Percentiles rank a stretch among this genome's conserved stretches.
phyloP scores from a whole-genome alignment of 2,113 vertebrate genomes.

The Chaetodon trifascialis region DNA sequence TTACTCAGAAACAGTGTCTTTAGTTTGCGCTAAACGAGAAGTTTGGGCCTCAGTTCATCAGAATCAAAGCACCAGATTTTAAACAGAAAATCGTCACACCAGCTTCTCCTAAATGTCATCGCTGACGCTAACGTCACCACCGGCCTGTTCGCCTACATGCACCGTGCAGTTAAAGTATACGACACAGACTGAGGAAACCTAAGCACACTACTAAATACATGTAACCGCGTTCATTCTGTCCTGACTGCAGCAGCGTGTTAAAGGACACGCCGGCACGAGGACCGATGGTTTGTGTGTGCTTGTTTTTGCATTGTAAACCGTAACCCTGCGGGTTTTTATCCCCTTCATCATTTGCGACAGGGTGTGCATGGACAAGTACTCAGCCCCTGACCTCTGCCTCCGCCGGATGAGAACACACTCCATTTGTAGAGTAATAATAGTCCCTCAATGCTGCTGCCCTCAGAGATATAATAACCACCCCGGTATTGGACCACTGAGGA shows the following conservation, averaged over 20 bases:
- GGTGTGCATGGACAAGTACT: constrained; percentile 22
- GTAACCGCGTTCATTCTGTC: neutral
- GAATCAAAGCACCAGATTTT: too few species aligned
- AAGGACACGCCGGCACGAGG: neutral
- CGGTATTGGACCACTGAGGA: constrained; percentile 55
- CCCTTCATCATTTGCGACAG: constrained; percentile 26
- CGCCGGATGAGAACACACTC: constrained; percentile 51
- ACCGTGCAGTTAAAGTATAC: neutral
- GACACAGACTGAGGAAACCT: neutral
- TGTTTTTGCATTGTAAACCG: too few species aligned
- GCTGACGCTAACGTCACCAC: too few species aligned
- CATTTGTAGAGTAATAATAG: constrained; percentile 64
- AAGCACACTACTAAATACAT: too few species aligned
- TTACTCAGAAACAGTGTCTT: too few species aligned
- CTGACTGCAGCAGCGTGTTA: neutral
- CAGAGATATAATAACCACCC: constrained; percentile 57
- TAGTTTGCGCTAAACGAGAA: too few species aligned
- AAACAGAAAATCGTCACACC: too few species aligned
- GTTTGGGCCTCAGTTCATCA: too few species aligned
- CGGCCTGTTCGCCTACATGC: too few species aligned
- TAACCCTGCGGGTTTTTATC: constrained; percentile 17
- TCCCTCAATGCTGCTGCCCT: constrained; percentile 55
- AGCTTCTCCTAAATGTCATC: too few species aligned
- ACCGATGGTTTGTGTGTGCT: neutral
- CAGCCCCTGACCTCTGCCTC: constrained; percentile 48